phyloP scores from a whole-genome alignment of 2,797 vertebrate genomes.

The Tapirus indicus region DNA sequence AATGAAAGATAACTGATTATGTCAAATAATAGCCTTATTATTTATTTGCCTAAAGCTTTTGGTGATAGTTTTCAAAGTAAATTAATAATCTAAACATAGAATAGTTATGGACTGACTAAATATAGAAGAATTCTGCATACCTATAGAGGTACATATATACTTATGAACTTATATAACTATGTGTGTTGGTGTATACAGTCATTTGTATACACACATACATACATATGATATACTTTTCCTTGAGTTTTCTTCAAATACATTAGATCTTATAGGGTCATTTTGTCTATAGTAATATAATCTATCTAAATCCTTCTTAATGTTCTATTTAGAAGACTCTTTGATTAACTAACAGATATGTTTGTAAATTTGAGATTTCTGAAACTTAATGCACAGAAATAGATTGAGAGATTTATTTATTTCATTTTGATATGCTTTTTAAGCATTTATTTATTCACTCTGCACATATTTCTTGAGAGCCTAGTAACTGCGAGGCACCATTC shows the following conservation, averaged over 20 bases:
- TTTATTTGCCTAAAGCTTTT: neutral
- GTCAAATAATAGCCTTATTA: neutral
- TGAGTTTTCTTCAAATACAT: neutral
- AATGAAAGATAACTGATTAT: neutral
- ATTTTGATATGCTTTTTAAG: neutral
- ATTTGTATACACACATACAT: neutral
- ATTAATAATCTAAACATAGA: neutral
- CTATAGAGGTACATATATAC: neutral
- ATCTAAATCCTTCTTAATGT: neutral
- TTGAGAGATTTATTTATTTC: neutral
- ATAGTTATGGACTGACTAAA: neutral
- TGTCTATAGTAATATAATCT: neutral
- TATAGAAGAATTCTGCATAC: neutral
- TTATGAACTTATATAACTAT: neutral
- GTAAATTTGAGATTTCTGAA: constrained; percentile 39
- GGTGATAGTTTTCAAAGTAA: neutral
- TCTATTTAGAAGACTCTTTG: neutral
- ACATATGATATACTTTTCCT: neutral
- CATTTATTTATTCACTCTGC: neutral
- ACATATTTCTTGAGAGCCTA: neutral
- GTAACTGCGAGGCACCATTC: neutral
- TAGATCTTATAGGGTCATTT: neutral
- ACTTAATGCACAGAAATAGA: neutral
- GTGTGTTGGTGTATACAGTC: neutral
- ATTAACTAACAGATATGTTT: neutral